Base-by-base conservation (phyloP, 2,888 invertebrate species). In the Chironomus tentans region DNA sequence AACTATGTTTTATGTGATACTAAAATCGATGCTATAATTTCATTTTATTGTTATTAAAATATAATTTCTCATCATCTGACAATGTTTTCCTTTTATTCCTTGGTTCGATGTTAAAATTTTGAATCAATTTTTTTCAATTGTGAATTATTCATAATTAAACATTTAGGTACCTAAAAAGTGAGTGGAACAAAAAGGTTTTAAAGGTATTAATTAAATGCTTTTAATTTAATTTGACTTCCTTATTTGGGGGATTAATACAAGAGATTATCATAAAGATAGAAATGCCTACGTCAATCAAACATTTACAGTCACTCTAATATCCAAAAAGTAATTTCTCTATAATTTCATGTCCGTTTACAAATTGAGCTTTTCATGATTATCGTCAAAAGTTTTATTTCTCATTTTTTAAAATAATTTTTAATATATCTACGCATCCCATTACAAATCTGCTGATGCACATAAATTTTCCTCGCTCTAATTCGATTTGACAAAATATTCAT, bases 391-490 rank as follows among this genome's bases (percentile, higher is more conserved):
- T 62, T 21, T 21, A 18, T 62, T 62, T 62, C n/a, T n/a, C n/a
- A n/a, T 18, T 10, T 62, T 62, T n/a, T 65, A 21, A 18, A 24
- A 4, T 50, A 50, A 6, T n/a, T 50, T 6, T 56, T 56, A n/a
- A 56, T 6, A 15, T 65, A 24, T 65, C 21, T 65, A 7, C n/a
- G 18, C 65, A 7, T 65, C 21, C 6, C 6, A 18, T 65, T 56
- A 56, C 15, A 50, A 38, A 38, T 38, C 38, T 38, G 38, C 10
- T 50, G 56, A 56, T 56, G 18, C 18, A 56, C 56, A 56, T 56
- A 56, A 18, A 56, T 56, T 56, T 56, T 65, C 65, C 21, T 65
- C 65, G 65, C 65, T 65, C 65, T 22, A 65, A 65, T 65, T 65
- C 65, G 21, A 65, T 21, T 65, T 65, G 65, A 65, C 65, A 65